Base-by-base conservation (phyloP, 2,113 vertebrate genomes). In the Platycercus adscitus region DNA sequence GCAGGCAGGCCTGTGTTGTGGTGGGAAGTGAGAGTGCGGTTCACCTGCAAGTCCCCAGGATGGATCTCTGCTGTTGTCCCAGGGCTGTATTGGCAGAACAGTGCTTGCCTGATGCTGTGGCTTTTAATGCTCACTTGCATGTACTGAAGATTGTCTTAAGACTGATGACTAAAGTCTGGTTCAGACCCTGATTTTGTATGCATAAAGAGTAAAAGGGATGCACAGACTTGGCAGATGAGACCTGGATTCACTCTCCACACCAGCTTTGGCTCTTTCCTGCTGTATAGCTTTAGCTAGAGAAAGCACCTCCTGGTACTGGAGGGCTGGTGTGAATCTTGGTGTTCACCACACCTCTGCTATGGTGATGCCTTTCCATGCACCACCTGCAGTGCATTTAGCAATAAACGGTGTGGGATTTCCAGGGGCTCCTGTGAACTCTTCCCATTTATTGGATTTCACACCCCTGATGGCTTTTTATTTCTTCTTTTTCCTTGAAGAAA, bases 321-420 rank as follows among this genome's bases (percentile, higher is more conserved):
- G 83, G 43, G 15, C 43, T 82, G 52, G 12, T 25, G 53, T 24
- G 28, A 78, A 8, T 47, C 6, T 28, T 6, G 68, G 20, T 6
- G 0, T 20, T 63, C 4, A 7, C 56, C 35, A 0, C 58, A 9
- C 19, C 39, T 66, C 26, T 29, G 0, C 23, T 13, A 2, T 4
- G 79, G 25, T 41, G 26, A 1, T 37, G 16, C 13, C 64, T 41
- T 25, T 16, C 11, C 7, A 56, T 9, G 49, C 72, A 12, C 56
- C 56, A 4, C 25, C 41, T 7, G 15, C 29, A 1, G 5, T 5
- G 25, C 7, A 4, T 4, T 66, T 3, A 56, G 21, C 47, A 24
- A 1, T 28, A 69, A 95, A 23, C 52, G 11, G 16, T 1, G 2
- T 43, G 53, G n/a, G 55, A 37, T 37, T 88, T 78, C 77, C 77